These are phyloP conservation scores for Melipona beecheii DNA, from an alignment of 2,888 invertebrate species.

Conservation along the genomic window DNA sequence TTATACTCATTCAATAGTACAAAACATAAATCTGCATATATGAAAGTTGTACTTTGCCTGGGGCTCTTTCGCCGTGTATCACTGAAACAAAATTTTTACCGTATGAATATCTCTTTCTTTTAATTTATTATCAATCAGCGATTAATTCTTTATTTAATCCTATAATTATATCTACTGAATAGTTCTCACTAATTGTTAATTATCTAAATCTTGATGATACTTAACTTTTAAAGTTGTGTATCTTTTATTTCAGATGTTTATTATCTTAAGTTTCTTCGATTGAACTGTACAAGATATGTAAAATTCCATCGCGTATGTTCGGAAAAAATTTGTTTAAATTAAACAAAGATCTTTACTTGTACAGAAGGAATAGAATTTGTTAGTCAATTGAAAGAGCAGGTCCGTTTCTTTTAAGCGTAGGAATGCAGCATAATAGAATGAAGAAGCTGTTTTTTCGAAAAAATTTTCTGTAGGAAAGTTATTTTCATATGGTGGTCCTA, in stretches of 20 bases:
- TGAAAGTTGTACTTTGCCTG: conserved; percentile 52
- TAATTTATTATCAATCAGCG: conserved; percentile 9
- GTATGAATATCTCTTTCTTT: conserved; percentile 13
- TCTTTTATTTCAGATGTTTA: conserved; percentile 15
- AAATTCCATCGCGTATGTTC: background rate
- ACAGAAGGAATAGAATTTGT: background rate
- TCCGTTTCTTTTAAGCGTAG: background rate
- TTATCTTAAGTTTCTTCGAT: background rate
- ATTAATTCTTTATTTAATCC: background rate
- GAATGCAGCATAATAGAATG: conserved; percentile 14
- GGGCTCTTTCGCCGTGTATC: conserved; percentile 39
- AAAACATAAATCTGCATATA: conserved; percentile 54
- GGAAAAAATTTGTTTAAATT: background rate
- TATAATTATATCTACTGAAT: background rate
- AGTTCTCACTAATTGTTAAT: background rate
- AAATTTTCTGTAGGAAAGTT: conserved; percentile 25
- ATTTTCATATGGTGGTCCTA: conserved; percentile 72
- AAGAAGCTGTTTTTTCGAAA: conserved; percentile 24
- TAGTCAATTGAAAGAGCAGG: conserved; percentile 5
- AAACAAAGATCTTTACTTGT: background rate
- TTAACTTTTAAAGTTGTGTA: too few relatives aligned
- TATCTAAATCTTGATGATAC: too few relatives aligned
- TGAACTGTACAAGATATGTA: background rate
- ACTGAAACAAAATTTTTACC: conserved; percentile 44
- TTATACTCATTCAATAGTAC: conserved; percentile 19